Evolutionary conservation across 2,797 vertebrate genomes (phyloP).

Genomic region (Pseudomugil tenellus): DNA sequence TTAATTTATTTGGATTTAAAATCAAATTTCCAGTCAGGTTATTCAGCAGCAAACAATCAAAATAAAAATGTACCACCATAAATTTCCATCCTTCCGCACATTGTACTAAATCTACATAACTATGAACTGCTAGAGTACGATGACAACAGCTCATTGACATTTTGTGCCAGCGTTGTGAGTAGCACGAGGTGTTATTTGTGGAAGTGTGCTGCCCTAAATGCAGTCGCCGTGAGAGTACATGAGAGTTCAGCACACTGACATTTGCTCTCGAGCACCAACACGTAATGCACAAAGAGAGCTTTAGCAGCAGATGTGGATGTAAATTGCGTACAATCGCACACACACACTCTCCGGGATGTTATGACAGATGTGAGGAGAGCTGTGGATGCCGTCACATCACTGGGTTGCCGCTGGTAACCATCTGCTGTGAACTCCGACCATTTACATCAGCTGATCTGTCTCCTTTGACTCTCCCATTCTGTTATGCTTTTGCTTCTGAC

Average conservation of each 20-base stretch:
- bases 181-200: background rate
- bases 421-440: conserved; percentile 47
- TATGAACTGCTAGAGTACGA: background rate
- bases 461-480: conserved; percentile 26
- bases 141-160: conserved; percentile 9
- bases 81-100: background rate
- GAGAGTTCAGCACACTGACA: conserved; percentile 4
- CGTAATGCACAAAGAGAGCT: conserved; percentile 19
- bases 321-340: conserved; percentile 47
- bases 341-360: conserved; percentile 21
- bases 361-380: conserved; percentile 52
- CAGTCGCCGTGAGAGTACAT: conserved; percentile 22
- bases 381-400: conserved; percentile 31
- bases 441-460: conserved; percentile 6
- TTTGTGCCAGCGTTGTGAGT: conserved; percentile 3
- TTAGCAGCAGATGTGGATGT: conserved; percentile 56
- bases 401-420: conserved; percentile 51
- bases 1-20: background rate
- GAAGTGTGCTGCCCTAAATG: conserved; percentile 21
- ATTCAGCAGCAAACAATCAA: background rate
- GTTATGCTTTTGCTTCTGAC: background rate
- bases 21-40: background rate
- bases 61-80: background rate
- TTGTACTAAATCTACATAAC: background rate
- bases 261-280: conserved; percentile 24